Conservation (phyloP, 2,797 vertebrate genomes). For the Trematomus bernacchii region DNA sequence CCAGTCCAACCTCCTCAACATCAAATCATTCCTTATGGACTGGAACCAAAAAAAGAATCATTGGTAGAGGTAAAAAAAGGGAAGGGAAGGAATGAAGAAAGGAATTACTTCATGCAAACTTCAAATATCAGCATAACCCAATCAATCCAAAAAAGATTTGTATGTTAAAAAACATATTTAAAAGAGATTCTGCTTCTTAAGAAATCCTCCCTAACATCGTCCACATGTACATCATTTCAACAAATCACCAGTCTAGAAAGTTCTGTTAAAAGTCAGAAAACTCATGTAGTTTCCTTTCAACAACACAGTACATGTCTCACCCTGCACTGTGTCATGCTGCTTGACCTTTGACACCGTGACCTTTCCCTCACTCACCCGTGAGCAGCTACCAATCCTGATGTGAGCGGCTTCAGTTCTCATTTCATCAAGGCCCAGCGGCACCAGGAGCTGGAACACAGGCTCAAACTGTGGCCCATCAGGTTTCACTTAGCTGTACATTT, state of each 20-base stretch:
- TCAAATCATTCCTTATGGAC: constrained; percentile 40
- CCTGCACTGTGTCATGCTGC: constrained; percentile 33
- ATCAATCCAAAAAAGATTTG: too few species aligned
- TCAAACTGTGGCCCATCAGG: constrained; percentile 77
- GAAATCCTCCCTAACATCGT: neutral
- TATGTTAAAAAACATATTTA: too few species aligned
- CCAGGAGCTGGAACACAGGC: constrained; percentile 58
- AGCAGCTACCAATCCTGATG: constrained; percentile 37
- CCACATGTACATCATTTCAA: constrained; percentile 3
- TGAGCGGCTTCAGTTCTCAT: constrained; percentile 50
- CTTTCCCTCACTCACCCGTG: constrained; percentile 44
- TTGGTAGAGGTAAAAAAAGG: neutral
- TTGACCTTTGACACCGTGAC: constrained; percentile 63
- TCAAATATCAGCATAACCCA: constrained; percentile 10
- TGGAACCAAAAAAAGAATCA: constrained; percentile 24
- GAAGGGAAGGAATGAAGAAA: constrained; percentile 18
- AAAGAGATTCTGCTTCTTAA: neutral
- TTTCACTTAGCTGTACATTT: constrained; percentile 83
- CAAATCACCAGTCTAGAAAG: constrained; percentile 1
- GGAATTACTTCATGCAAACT: constrained; percentile 19
- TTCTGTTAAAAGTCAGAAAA: constrained; percentile 11
- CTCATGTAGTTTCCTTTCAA: constrained; percentile 6
- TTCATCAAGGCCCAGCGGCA: constrained; percentile 41
- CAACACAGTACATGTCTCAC: constrained; percentile 15
- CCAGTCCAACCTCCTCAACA: constrained; percentile 31